These are phyloP conservation scores for Coturnix japonica DNA, from an alignment of 2,113 vertebrate genomes.

Conservation along the genomic window DNA sequence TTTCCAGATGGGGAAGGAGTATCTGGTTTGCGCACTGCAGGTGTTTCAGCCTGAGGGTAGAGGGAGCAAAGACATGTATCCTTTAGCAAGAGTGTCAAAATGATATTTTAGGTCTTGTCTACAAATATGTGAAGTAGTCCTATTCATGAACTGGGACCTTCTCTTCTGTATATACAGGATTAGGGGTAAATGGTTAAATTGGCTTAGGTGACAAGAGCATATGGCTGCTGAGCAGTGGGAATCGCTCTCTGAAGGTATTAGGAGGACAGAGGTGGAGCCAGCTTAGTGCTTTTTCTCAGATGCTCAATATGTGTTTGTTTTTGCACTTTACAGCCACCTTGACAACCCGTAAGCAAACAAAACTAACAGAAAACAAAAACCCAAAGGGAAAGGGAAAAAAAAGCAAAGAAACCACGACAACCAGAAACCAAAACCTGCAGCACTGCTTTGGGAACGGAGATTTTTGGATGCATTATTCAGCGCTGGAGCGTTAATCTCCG, in stretches of 20 bases:
- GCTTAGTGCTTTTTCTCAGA: background rate
- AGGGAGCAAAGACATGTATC: background rate
- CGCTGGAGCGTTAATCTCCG: slow-evolving; percentile 29
- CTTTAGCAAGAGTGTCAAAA: background rate
- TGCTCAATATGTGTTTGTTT: background rate
- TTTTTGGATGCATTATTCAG: slow-evolving; percentile 41
- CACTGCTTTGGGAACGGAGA: background rate
- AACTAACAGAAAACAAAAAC: background rate
- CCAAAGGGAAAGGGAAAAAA: no score
- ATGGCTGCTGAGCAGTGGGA: background rate
- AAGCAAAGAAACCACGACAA: background rate
- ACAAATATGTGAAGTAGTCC: accelerated
- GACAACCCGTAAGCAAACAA: accelerated
- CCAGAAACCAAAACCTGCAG: background rate
- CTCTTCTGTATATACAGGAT: background rate
- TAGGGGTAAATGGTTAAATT: background rate
- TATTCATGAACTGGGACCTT: background rate
- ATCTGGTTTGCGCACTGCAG: background rate
- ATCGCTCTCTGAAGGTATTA: accelerated
- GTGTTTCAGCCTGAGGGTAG: background rate
- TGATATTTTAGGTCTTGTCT: background rate
- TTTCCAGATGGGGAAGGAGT: background rate
- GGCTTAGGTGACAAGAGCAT: accelerated
- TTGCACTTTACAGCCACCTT: background rate
- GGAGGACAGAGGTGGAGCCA: background rate